Conservation (phyloP, 2,888 invertebrate genomes). For the Cephus rjabovi region DNA sequence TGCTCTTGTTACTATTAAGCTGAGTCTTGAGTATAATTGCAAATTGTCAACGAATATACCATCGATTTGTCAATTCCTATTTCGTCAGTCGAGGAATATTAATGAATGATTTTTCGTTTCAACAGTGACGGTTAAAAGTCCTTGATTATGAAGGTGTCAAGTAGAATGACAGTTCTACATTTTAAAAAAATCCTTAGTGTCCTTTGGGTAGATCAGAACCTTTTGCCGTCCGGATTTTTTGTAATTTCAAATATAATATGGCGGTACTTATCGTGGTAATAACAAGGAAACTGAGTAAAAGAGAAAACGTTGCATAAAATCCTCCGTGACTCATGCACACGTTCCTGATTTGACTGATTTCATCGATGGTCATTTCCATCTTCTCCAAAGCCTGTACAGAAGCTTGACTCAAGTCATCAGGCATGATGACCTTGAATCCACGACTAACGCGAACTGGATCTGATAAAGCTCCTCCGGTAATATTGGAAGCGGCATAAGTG, state of each 20-base stretch:
- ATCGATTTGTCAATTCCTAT: no score
- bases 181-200: neutral
- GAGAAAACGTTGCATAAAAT: conserved; percentile 73
- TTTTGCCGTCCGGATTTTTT: conserved; percentile 52
- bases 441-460: conserved; percentile 76
- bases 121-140: no score
- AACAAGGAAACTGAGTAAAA: conserved; percentile 73
- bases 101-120: no score
- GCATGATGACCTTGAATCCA: conserved; percentile 76
- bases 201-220: conserved; percentile 31
- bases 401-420: conserved; percentile 72
- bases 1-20: no score
- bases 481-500: conserved; percentile 26
- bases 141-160: no score
- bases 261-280: conserved; percentile 70
- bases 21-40: no score
- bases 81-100: no score
- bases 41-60: no score
- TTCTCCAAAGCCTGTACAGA: conserved; percentile 49
- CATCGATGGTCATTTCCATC: conserved; percentile 41
- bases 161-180: no score
- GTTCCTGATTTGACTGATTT: conserved; percentile 50
- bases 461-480: conserved; percentile 69
- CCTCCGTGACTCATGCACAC: conserved; percentile 76
- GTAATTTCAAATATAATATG: conserved; percentile 69